Evolutionary conservation across 2,888 invertebrate genomes (phyloP), one percentile per base, ranked within the genome.

Genomic region (Folsomia candida): DNA sequence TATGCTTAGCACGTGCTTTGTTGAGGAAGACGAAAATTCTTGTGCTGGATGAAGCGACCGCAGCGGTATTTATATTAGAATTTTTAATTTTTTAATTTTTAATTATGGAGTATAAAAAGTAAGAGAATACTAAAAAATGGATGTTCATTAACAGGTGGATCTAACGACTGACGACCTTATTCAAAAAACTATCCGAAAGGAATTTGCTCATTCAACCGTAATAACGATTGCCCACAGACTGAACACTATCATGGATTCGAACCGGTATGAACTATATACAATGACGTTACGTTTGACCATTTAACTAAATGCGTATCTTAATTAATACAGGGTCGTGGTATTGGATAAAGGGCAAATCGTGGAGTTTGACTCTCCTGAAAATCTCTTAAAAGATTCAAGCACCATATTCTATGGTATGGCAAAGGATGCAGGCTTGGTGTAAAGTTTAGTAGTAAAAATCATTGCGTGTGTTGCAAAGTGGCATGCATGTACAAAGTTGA

Each of bases 221-320:
- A 87, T 96, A 26, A 95, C 94, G 0, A 95, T 96, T 82, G 95
- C 95, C 51, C 95, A 96, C 85, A 88, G 95, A 20, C 87, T 96
- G 73, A 94, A 95, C 84, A 96, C 95, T 26, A 94, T 96, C 80
- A 87, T 95, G 88, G 94, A 94, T 85, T 92, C 91, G 47, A 91
- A 92, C 81, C 89, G 84, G 86, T 86, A 81, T 14, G 18, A 54
- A 54, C n/a, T n/a, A n/a, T n/a, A n/a, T n/a, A n/a, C n/a, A n/a
- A n/a, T n/a, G n/a, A n/a, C n/a, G n/a, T n/a, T n/a, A n/a, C n/a
- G n/a, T n/a, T n/a, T n/a, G n/a, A n/a, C n/a, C n/a, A n/a, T n/a
- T n/a, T n/a, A 54, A 54, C n/a, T 37, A 9, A 4, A 37, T 37
- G 37, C 37, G 37, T 37, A 14, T 37, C 14, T 37, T 37, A 54